These are phyloP conservation scores for Hirundichthys speculiger DNA, from an alignment of 2,113 vertebrate species.

Conservation along the genomic window DNA sequence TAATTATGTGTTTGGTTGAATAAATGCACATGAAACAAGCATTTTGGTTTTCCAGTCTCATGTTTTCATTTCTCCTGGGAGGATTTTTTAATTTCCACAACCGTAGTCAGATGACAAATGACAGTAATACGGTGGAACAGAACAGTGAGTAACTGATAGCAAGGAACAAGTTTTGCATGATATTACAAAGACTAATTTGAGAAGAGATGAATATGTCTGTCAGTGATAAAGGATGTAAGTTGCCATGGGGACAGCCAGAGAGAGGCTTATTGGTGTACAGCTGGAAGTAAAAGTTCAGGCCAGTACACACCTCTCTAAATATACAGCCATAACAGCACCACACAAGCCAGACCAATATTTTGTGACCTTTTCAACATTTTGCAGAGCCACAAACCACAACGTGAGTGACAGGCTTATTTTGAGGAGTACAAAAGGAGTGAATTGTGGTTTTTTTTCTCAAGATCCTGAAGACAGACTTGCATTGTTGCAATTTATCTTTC, in stretches of 20 bases:
- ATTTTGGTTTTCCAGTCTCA: too few species aligned
- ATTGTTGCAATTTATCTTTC: neutral
- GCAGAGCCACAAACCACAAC: constrained; percentile 10
- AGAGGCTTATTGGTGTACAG: constrained; percentile 10
- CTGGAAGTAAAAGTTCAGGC: constrained; percentile 6
- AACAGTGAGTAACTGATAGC: neutral
- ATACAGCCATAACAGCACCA: constrained; percentile 2
- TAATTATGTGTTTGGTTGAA: too few species aligned
- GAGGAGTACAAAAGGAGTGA: constrained; percentile 1
- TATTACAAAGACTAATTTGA: neutral
- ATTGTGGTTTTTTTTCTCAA: too few species aligned
- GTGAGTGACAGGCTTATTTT: neutral
- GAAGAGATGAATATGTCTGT: neutral
- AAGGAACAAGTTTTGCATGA: neutral
- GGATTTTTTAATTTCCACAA: too few species aligned
- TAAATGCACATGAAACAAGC: too few species aligned
- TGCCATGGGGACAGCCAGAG: constrained; percentile 35
- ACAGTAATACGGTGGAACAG: neutral
- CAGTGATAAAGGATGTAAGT: constrained; percentile 14
- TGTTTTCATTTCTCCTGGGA: too few species aligned
- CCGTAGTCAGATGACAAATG: neutral
- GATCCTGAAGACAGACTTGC: too few species aligned
- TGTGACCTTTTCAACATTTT: constrained; percentile 31
- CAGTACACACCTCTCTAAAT: neutral
- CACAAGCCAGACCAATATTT: neutral